Percentiles rank a stretch among this genome's conserved stretches.
Evolutionary conservation across 2,888 invertebrate species (phyloP).

Genomic region (Trypoxylon attenuatum): DNA sequence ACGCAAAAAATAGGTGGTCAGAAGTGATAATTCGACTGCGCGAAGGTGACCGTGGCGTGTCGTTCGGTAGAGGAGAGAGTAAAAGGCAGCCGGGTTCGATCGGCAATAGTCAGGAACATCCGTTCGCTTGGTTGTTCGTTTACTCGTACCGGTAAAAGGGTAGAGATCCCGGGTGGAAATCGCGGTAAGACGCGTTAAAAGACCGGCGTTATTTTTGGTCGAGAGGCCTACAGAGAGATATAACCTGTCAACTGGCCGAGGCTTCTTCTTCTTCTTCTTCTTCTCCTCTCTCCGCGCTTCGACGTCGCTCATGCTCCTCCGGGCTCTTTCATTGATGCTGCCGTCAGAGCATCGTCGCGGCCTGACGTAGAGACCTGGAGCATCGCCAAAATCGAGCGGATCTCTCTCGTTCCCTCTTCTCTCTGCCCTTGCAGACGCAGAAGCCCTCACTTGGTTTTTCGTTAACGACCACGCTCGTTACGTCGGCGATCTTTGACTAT

Average conservation of each 20-base stretch:
- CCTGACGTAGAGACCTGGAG: slow-evolving; percentile 67
- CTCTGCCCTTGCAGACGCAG: slow-evolving; percentile 14
- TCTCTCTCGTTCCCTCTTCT: slow-evolving; percentile 1
- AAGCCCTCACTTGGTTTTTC: slow-evolving; percentile 27
- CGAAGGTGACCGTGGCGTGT: too few relatives aligned
- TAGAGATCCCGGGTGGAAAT: too few relatives aligned
- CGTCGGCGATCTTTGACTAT: slow-evolving; percentile 3
- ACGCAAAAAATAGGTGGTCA: too few relatives aligned
- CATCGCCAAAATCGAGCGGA: slow-evolving; percentile 57
- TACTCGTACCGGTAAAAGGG: too few relatives aligned
- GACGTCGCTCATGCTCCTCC: slow-evolving; percentile 8
- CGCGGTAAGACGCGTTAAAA: slow-evolving; percentile 40
- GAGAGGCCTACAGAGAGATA: slow-evolving; percentile 52
- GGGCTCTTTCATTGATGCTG: slow-evolving; percentile 67
- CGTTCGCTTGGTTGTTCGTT: too few relatives aligned
- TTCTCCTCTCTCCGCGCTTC: slow-evolving; percentile 27
- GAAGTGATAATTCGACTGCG: too few relatives aligned
- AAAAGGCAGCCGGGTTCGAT: too few relatives aligned
- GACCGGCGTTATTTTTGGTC: slow-evolving; percentile 50
- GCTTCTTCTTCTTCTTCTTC: slow-evolving; percentile 8
- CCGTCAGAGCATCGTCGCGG: slow-evolving; percentile 66
- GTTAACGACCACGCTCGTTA: slow-evolving; percentile 27
- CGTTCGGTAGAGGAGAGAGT: too few relatives aligned
- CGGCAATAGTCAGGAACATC: too few relatives aligned
- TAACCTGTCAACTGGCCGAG: slow-evolving; percentile 48